Conservation (phyloP, 92 coral and sea anemone genomes). For the Phenganax subtilis region DNA sequence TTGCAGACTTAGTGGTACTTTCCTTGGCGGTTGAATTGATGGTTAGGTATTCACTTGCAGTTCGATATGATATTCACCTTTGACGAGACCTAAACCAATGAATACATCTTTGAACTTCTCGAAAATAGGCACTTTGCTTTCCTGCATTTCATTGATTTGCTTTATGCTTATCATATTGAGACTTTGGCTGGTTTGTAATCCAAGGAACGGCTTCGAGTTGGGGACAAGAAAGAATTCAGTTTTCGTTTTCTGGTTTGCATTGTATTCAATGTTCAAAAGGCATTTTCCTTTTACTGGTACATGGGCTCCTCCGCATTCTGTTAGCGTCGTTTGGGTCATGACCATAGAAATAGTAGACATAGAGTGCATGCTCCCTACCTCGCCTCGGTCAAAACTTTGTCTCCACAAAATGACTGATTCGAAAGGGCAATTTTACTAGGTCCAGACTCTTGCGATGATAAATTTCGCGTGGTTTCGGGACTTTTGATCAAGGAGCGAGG, state of each 20-base stretch:
- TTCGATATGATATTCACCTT: conserved; percentile 29
- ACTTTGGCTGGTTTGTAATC: conserved; percentile 42
- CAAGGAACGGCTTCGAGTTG: conserved; percentile 17
- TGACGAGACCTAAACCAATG: conserved; percentile 24
- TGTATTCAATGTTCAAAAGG: conserved; percentile 18
- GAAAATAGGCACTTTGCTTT: background rate
- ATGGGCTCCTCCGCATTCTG: conserved; percentile 26
- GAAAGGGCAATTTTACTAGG: no score
- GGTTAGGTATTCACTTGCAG: conserved; percentile 23
- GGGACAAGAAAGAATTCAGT: conserved; percentile 10
- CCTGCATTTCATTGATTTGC: background rate
- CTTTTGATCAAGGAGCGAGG: no score
- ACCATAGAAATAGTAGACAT: no score
- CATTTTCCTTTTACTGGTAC: conserved; percentile 35
- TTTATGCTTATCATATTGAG: conserved; percentile 23
- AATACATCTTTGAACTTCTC: conserved; percentile 32
- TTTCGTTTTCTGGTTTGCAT: conserved; percentile 10
- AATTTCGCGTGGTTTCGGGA: no score
- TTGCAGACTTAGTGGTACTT: conserved; percentile 12
- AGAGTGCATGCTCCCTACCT: no score
- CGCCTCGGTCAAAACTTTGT: no score
- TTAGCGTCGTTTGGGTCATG: conserved; percentile 19
- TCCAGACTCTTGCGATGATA: no score
- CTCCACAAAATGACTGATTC: no score
- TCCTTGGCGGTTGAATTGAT: background rate